A percentile compares a stretch with the other conserved stretches of the same genome.
Evolutionary conservation across 2,113 vertebrate species (phyloP).

Genomic region (Gymnarchus niloticus): DNA sequence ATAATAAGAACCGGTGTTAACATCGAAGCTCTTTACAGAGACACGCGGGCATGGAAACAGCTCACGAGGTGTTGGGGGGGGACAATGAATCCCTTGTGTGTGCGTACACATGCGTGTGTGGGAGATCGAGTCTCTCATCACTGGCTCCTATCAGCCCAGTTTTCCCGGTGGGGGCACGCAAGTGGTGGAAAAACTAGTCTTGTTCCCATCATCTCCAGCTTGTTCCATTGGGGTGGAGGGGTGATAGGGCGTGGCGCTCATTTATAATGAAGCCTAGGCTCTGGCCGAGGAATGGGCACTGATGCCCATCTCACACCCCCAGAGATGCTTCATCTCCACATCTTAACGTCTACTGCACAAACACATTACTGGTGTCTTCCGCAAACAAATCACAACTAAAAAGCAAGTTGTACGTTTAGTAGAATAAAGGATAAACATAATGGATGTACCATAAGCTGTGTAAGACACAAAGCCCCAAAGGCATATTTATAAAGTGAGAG

Average conservation of each 20-base stretch:
- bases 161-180: neutral
- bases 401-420: neutral
- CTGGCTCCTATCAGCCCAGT: neutral
- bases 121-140: neutral
- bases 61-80: constrained; percentile 13
- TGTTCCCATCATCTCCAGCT: neutral
- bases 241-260: neutral
- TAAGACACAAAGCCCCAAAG: neutral
- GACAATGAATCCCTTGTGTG: constrained; percentile 14
- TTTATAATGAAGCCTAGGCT: neutral
- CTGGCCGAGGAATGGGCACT: neutral
- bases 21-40: neutral
- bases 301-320: neutral
- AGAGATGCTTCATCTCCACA: neutral
- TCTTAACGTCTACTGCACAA: neutral
- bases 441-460: no score
- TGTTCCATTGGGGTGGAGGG: neutral
- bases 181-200: constrained; percentile 1
- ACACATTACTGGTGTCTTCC: neutral
- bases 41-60: neutral
- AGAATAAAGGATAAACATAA: neutral
- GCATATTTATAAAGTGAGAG: neutral
- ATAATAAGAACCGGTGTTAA: neutral
- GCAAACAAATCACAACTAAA: neutral
- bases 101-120: neutral